Conservation (phyloP, 1,140 invertebrate genomes). For the Orchesella cincta region DNA sequence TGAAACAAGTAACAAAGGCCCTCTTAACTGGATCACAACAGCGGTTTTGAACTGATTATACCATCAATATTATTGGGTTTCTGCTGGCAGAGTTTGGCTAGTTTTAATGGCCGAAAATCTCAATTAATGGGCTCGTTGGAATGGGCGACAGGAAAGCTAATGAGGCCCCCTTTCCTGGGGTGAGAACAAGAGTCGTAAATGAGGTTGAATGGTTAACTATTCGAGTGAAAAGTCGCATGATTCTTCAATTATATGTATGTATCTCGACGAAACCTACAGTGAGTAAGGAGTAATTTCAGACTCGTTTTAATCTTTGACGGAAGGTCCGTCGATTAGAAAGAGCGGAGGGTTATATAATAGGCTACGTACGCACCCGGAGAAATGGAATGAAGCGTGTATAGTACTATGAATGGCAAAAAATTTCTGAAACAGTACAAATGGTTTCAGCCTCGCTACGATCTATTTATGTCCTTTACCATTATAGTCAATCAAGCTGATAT, state of each 20-base stretch:
- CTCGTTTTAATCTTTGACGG: constrained; percentile 17
- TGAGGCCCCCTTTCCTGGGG: constrained; percentile 5
- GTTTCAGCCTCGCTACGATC: too few relatives aligned
- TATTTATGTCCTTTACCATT: constrained; percentile 23
- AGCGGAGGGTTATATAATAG: background rate
- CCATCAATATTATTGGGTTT: constrained; percentile 23
- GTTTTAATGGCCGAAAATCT: constrained; percentile 28
- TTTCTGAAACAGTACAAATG: too few relatives aligned
- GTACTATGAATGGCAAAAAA: too few relatives aligned
- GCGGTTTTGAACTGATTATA: constrained; percentile 26
- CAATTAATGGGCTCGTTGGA: constrained; percentile 27
- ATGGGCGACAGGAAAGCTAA: constrained; percentile 24
- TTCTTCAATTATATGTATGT: background rate
- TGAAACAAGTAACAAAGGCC: constrained; percentile 16
- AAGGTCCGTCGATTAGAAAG: constrained; percentile 16
- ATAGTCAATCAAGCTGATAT: constrained; percentile 18
- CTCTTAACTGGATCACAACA: constrained; percentile 28
- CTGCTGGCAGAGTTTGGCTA: background rate
- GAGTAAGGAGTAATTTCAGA: background rate
- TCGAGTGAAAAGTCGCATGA: background rate
- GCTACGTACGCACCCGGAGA: background rate
- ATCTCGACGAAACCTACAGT: background rate
- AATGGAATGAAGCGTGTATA: constrained; percentile 9
- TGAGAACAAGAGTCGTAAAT: background rate
- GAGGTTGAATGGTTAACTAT: background rate